Conservation (phyloP, 2,888 invertebrate species). For the Rhaphigaster nebulosa region DNA sequence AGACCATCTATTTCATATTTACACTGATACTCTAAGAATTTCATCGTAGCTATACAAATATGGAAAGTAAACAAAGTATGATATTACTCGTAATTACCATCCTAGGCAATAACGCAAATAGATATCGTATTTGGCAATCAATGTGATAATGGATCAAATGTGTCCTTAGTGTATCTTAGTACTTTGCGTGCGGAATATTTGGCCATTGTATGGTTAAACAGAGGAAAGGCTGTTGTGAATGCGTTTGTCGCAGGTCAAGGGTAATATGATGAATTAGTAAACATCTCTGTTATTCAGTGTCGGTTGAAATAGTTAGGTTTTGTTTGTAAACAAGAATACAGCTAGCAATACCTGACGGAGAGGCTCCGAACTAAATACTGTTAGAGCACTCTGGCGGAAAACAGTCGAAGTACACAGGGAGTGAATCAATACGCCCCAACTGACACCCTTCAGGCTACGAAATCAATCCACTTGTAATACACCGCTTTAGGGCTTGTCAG, state of each 20-base stretch:
- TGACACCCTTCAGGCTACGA: neutral
- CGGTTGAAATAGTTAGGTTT: neutral
- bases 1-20: too few relatives aligned
- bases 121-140: too few relatives aligned
- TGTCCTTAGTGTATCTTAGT: too few relatives aligned
- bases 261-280: neutral
- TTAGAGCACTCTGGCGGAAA: neutral
- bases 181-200: too few relatives aligned
- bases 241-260: neutral
- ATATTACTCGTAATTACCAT: too few relatives aligned
- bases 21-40: too few relatives aligned
- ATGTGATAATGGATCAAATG: too few relatives aligned
- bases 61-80: too few relatives aligned
- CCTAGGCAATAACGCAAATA: too few relatives aligned
- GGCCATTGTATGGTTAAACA: neutral
- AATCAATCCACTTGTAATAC: conserved; percentile 38
- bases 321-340: neutral
- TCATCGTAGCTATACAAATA: too few relatives aligned
- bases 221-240: neutral
- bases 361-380: neutral
- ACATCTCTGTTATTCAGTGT: neutral
- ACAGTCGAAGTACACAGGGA: neutral
- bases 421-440: conserved; percentile 2
- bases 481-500: neutral
- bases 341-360: neutral